Evolutionary conservation across 1,140 invertebrate genomes (phyloP).

Genomic region (Linepithema humile): DNA sequence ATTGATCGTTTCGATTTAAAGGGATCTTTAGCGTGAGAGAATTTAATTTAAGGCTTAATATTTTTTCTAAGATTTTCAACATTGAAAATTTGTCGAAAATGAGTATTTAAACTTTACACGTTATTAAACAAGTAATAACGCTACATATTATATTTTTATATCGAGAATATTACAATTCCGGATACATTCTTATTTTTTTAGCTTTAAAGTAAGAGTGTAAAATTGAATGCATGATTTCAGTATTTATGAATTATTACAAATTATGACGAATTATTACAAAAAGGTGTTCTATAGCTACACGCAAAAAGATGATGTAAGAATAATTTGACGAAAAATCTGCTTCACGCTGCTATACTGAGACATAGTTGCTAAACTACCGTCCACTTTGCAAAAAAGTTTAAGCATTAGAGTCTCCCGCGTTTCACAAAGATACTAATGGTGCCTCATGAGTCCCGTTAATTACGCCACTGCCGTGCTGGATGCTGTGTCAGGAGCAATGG

Average conservation of each 20-base stretch:
- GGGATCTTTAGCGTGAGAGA: not conserved
- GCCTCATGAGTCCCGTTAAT: not conserved
- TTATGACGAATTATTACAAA: not conserved
- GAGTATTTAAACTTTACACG: not conserved
- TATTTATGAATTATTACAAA: not conserved
- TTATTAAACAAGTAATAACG: too few species aligned
- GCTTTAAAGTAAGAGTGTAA: not conserved
- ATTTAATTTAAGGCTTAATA: not conserved
- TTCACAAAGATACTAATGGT: not conserved
- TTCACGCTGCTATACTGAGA: not conserved
- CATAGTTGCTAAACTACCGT: not conserved
- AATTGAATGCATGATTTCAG: not conserved
- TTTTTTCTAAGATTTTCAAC: not conserved
- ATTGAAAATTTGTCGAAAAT: not conserved
- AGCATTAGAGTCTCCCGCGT: not conserved
- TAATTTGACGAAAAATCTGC: not conserved
- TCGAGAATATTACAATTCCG: not conserved
- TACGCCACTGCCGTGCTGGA: constrained; percentile 68
- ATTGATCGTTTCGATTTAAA: not conserved
- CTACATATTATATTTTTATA: too few species aligned
- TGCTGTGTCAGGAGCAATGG: constrained; percentile 74
- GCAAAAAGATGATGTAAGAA: not conserved
- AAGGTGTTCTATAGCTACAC: not conserved
- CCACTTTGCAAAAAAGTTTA: not conserved
- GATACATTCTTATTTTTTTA: not conserved